phyloP scores from a whole-genome alignment of 2,888 invertebrate species.

The Drosophila meridionalis region DNA sequence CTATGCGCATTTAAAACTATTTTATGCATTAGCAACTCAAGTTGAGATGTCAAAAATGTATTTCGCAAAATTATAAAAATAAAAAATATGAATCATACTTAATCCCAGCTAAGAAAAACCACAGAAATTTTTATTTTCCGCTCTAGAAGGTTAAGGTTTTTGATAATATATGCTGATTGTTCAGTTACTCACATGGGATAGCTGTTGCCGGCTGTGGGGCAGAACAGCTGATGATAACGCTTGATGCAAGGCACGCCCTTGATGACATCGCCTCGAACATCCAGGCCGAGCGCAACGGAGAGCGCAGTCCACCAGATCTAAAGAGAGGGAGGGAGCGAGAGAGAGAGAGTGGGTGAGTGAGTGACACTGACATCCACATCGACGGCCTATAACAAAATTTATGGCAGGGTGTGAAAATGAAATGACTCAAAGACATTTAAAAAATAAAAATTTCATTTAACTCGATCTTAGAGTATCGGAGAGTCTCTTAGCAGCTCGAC shows the following conservation, averaged over 20 bases:
- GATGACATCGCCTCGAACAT: conserved; percentile 94
- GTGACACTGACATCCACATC: conserved; percentile 16
- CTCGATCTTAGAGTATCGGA: conserved; percentile 21
- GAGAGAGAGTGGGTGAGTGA: not conserved
- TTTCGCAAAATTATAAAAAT: not conserved
- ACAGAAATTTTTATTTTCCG: conserved; percentile 2
- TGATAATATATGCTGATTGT: not conserved
- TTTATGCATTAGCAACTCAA: not conserved
- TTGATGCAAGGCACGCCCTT: conserved; percentile 96
- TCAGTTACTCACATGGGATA: conserved; percentile 92
- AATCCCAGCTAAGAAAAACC: conserved; percentile 11
- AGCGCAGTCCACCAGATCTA: conserved; percentile 96
- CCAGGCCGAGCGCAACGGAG: conserved; percentile 93
- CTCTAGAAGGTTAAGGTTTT: not conserved
- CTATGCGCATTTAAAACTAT: not conserved
- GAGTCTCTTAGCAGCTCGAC: conserved; percentile 41
- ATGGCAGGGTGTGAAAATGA: conserved; percentile 76
- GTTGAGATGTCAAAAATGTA: not conserved
- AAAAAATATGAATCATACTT: not conserved
- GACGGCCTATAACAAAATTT: conserved; percentile 63
- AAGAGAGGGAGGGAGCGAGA: conserved; percentile 12
- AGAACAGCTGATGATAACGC: conserved; percentile 94
- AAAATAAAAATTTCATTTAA: conserved; percentile 47
- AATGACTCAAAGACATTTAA: conserved; percentile 67
- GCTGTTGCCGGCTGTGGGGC: conserved; percentile 95